A percentile compares a stretch with the other conserved stretches of the same genome.
Evolutionary conservation across 2,797 vertebrate genomes (phyloP).

Genomic region (Pristis pectinata): DNA sequence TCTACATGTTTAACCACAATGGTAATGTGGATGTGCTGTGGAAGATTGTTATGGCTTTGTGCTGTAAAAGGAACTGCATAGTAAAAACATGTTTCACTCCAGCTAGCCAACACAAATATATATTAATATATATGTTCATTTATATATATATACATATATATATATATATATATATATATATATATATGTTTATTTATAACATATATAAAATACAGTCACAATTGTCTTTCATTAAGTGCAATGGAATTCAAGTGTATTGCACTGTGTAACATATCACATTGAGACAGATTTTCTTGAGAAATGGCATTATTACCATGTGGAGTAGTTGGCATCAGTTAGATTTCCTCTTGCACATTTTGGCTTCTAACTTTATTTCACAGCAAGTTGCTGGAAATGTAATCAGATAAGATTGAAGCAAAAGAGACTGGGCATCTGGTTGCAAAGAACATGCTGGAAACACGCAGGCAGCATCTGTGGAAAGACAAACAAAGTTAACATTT

Average conservation of each 20-base stretch:
- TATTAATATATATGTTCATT: no score
- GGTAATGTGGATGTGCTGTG: neutral
- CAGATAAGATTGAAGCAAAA: neutral
- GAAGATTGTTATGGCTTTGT: neutral
- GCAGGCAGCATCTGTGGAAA: no score
- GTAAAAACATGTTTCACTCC: neutral
- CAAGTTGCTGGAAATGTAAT: neutral
- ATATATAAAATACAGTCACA: neutral
- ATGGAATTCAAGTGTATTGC: neutral
- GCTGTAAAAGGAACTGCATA: neutral
- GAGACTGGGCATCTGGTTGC: neutral
- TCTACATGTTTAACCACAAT: constrained; percentile 6
- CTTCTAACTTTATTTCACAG: neutral
- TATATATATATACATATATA: no score
- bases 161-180: no score
- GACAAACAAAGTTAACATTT: no score
- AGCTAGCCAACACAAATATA: neutral
- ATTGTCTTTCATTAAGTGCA: neutral
- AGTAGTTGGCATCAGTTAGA: neutral
- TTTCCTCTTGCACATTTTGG: neutral
- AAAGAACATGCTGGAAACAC: no score
- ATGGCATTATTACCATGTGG: neutral
- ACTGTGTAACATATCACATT: no score
- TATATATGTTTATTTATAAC: neutral
- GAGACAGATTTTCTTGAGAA: neutral